Conservation (phyloP, 2,797 vertebrate genomes). For the Psittacula derbiana region DNA sequence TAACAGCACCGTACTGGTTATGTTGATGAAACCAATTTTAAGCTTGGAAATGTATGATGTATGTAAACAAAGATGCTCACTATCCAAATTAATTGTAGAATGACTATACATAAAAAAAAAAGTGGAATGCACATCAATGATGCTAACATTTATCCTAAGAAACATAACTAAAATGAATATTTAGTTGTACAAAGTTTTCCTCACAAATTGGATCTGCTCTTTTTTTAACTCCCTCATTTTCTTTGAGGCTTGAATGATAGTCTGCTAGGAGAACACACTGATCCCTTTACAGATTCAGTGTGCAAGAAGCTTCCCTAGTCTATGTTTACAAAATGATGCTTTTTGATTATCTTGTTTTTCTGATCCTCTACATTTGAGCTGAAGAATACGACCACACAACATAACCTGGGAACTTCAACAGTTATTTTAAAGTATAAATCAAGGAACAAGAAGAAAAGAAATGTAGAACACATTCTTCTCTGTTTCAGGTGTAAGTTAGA, state of each 20-base stretch:
- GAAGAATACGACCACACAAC: constrained; percentile 63
- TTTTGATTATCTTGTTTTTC: neutral
- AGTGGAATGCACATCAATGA: constrained; percentile 99
- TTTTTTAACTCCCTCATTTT: neutral
- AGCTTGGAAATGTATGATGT: constrained; percentile 67
- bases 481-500: constrained; percentile 75
- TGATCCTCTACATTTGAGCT: constrained; percentile 45
- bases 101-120: constrained; percentile 81
- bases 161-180: constrained; percentile 17
- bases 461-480: constrained; percentile 79
- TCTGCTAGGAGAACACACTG: constrained; percentile 37
- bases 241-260: neutral
- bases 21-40: constrained; percentile 77
- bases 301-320: neutral
- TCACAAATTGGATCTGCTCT: constrained; percentile 16
- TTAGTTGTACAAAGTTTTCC: constrained; percentile 5
- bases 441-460: constrained; percentile 66
- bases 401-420: constrained; percentile 71
- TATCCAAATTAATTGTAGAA: constrained; percentile 76
- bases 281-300: neutral
- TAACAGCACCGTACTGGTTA: constrained; percentile 90
- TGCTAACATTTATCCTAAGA: constrained; percentile 72
- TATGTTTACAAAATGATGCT: constrained; percentile 20
- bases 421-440: constrained; percentile 55
- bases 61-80: constrained; percentile 68